Evolutionary conservation across 2,888 invertebrate species (phyloP).

Genomic region (Idaea straminata): DNA sequence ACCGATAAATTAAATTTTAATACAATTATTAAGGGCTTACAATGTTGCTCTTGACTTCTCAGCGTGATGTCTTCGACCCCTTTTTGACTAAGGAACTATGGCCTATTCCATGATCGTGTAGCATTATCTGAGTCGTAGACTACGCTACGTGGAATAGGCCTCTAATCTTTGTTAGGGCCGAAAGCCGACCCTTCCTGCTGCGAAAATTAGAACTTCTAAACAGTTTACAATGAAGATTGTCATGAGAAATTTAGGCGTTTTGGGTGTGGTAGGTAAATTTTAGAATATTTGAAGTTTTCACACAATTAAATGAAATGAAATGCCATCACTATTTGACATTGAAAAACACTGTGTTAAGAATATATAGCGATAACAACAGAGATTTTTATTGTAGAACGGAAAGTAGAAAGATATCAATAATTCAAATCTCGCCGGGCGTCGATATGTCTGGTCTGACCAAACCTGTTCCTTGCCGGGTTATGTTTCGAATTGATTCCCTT

Average conservation of each 20-base stretch:
- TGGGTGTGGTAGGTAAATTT: conserved; percentile 24
- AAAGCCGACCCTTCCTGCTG: conserved; percentile 56
- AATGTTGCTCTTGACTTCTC: conserved; percentile 48
- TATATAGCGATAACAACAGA: too few species aligned
- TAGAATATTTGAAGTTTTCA: conserved; percentile 6
- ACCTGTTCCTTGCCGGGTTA: not conserved
- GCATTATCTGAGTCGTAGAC: conserved; percentile 7
- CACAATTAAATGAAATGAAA: not conserved
- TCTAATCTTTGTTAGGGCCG: not conserved
- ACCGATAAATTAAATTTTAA: conserved; percentile 62
- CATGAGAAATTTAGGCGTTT: conserved; percentile 47
- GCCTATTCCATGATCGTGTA: conserved; percentile 15
- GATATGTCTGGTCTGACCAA: conserved; percentile 8
- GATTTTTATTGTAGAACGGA: not conserved
- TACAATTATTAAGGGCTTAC: conserved; percentile 54
- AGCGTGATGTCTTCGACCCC: conserved; percentile 50
- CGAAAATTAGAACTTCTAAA: conserved; percentile 44
- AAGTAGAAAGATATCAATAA: not conserved
- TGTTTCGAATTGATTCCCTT: not conserved
- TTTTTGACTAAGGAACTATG: conserved; percentile 14
- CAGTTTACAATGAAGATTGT: conserved; percentile 34
- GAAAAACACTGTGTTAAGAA: not conserved
- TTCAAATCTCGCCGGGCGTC: conserved; percentile 2
- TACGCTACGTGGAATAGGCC: conserved; percentile 9
- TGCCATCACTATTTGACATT: not conserved